phyloP scores from a whole-genome alignment of 2,113 vertebrate species.

The Ochotona princeps region DNA sequence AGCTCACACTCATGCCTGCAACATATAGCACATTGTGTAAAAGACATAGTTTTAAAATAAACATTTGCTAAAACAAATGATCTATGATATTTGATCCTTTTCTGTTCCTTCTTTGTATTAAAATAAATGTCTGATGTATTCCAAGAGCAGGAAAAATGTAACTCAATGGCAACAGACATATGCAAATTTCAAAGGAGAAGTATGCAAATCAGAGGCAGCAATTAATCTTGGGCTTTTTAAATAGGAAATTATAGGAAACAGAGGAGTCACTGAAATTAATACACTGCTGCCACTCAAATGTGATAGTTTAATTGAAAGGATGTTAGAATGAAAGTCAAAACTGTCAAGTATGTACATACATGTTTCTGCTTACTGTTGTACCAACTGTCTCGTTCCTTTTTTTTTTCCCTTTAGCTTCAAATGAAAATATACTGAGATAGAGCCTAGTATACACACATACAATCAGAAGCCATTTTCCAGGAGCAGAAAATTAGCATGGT shows the following conservation, averaged over 20 bases:
- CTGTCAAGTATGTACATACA: background rate
- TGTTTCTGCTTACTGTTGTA: background rate
- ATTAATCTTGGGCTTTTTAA: background rate
- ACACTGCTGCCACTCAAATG: background rate
- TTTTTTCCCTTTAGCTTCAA: background rate
- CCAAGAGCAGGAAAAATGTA: background rate
- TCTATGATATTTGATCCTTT: background rate
- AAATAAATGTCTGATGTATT: background rate
- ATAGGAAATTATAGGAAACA: background rate
- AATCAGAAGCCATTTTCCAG: background rate
- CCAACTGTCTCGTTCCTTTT: background rate
- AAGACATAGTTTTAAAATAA: background rate
- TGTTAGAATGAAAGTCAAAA: background rate
- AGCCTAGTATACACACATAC: background rate
- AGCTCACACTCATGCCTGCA: background rate
- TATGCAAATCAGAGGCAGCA: background rate
- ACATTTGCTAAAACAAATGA: background rate
- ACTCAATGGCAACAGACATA: background rate
- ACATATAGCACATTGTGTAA: background rate
- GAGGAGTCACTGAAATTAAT: background rate
- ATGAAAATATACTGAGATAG: background rate
- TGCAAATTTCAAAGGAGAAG: background rate
- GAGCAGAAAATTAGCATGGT: too few species aligned
- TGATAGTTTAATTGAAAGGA: background rate
- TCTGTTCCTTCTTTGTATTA: conserved; percentile 9